These are phyloP conservation scores for Erynnis tages DNA, from an alignment of 2,888 invertebrate genomes.

Conservation along the genomic window DNA sequence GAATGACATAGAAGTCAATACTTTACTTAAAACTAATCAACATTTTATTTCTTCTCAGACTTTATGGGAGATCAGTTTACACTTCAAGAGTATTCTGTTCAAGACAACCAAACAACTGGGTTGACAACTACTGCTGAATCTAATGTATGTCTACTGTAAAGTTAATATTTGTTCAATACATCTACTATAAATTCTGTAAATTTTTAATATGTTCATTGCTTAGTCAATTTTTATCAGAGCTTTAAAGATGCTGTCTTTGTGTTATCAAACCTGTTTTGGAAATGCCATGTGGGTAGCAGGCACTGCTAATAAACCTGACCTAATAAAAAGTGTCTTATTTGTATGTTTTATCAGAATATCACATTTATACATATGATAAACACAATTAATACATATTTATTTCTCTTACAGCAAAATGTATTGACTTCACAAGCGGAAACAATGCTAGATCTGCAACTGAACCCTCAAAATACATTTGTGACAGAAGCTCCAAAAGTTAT, in stretches of 20 bases:
- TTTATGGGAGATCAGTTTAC: slow-evolving; percentile 67
- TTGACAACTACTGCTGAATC: slow-evolving; percentile 49
- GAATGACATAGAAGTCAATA: too few relatives aligned
- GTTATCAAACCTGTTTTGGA: too few relatives aligned
- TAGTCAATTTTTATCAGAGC: too few relatives aligned
- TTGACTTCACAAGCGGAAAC: slow-evolving; percentile 47
- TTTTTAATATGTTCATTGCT: too few relatives aligned
- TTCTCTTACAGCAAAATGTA: slow-evolving; percentile 44
- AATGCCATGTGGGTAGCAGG: too few relatives aligned
- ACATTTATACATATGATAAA: neutral
- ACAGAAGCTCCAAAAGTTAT: slow-evolving; percentile 45
- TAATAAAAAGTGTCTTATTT: too few relatives aligned
- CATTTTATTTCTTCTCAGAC: slow-evolving; percentile 48
- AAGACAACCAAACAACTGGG: slow-evolving; percentile 50
- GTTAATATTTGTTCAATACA: too few relatives aligned
- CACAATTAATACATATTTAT: too few relatives aligned
- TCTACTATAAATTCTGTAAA: too few relatives aligned
- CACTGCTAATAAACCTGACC: too few relatives aligned
- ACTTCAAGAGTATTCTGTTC: slow-evolving; percentile 59
- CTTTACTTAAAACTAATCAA: slow-evolving; percentile 1
- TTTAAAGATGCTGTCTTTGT: too few relatives aligned
- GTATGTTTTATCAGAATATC: too few relatives aligned
- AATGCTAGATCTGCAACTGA: slow-evolving; percentile 53
- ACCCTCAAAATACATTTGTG: slow-evolving; percentile 35
- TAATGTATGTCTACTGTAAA: slow-evolving; percentile 47